Conservation (phyloP, 2,888 invertebrate species). For the Adineta ricciae region DNA sequence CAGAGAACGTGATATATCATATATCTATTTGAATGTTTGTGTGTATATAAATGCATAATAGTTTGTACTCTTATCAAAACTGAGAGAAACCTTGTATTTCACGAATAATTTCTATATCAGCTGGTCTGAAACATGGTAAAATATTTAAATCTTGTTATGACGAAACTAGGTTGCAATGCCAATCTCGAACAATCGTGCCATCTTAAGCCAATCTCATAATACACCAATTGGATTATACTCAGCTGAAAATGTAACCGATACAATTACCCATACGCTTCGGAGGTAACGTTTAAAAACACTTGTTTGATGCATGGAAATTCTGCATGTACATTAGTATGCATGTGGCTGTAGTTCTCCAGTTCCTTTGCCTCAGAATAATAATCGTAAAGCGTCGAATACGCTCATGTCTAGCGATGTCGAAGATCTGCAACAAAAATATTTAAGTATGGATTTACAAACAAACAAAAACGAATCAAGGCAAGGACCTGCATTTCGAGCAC, state of each 20-base stretch:
- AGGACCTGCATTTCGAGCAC: slow-evolving; percentile 6
- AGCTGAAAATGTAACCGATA: slow-evolving; percentile 32
- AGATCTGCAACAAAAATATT: slow-evolving; percentile 8
- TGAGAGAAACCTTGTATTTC: not conserved
- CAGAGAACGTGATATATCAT: not conserved
- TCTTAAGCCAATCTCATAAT: slow-evolving; percentile 33
- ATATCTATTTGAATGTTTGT: not conserved
- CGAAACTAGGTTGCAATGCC: slow-evolving; percentile 25
- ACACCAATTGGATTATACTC: slow-evolving; percentile 32
- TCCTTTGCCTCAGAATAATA: not conserved
- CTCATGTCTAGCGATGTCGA: not conserved
- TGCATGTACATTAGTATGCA: not conserved
- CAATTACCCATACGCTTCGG: slow-evolving; percentile 24
- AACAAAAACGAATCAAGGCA: not conserved
- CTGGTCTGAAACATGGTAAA: too few species aligned
- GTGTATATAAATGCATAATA: not conserved
- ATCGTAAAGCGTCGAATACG: not conserved
- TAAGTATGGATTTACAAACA: not conserved
- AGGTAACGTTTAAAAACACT: slow-evolving; percentile 1
- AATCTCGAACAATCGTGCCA: slow-evolving; percentile 26
- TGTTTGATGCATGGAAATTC: not conserved
- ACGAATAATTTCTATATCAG: too few species aligned
- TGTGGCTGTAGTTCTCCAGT: not conserved
- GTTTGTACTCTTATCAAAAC: not conserved
- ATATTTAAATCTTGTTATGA: too few species aligned